Percentiles rank a stretch among this genome's conserved stretches.
Conservation (phyloP, 1,140 invertebrate genomes). For the Spodoptera litura region DNA sequence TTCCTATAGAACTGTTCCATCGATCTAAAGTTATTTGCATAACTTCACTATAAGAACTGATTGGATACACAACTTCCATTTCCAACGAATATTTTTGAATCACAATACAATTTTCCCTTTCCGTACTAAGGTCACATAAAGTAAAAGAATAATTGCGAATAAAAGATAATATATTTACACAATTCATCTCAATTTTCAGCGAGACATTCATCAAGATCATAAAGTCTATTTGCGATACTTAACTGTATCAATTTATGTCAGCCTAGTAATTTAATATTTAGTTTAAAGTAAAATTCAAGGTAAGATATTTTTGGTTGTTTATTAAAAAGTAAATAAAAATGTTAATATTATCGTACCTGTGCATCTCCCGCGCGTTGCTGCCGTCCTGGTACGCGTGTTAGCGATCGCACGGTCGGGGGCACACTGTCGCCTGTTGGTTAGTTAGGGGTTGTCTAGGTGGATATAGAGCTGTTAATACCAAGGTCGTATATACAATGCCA, state of each 20-base stretch:
- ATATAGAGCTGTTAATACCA: conserved; percentile 58
- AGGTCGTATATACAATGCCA: not conserved
- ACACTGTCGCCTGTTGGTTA: conserved; percentile 60
- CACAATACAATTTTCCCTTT: not conserved
- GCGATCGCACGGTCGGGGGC: conserved; percentile 48
- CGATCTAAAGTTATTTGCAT: conserved; percentile 13
- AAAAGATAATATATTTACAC: conserved; percentile 12
- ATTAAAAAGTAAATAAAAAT: conserved; percentile 19
- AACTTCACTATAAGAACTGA: not conserved
- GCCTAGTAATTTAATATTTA: conserved; percentile 48
- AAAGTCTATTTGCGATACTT: conserved; percentile 10
- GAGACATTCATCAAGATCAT: conserved; percentile 32
- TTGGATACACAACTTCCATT: not conserved
- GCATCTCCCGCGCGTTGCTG: conserved; percentile 50
- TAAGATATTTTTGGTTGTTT: conserved; percentile 13
- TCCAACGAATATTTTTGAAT: not conserved
- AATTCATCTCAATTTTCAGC: conserved; percentile 44
- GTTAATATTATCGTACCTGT: conserved; percentile 42
- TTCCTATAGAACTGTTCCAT: not conserved
- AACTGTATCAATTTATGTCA: conserved; percentile 9
- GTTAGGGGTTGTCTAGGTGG: conserved; percentile 50
- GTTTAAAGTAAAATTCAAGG: not conserved
- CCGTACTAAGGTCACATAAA: not conserved
- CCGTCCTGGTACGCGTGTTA: conserved; percentile 45
- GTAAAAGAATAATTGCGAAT: conserved; percentile 19